Evolutionary conservation across 2,113 vertebrate species (phyloP).

Genomic region (Malurus elegans): DNA sequence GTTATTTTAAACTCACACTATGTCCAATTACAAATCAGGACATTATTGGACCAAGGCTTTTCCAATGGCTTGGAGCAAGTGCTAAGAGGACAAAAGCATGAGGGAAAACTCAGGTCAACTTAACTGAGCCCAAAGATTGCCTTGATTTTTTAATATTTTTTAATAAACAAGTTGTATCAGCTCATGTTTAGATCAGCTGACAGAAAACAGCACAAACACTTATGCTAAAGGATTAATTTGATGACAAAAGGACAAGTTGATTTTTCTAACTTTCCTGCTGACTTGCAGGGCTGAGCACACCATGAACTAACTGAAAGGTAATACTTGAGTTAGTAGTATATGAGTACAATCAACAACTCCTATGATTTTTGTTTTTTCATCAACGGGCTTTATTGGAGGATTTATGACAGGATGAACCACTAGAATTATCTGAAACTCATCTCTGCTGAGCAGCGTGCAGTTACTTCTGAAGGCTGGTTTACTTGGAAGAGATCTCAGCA

Average conservation of each 20-base stretch:
- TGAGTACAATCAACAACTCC: background rate
- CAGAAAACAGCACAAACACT: background rate
- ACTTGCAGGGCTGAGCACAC: background rate
- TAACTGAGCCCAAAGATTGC: background rate
- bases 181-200: background rate
- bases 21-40: no score
- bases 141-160: background rate
- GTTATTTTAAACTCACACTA: no score
- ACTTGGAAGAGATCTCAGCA: accelerated
- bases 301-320: background rate
- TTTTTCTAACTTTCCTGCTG: background rate
- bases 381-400: background rate
- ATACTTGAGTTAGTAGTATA: background rate
- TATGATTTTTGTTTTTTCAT: background rate
- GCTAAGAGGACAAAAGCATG: background rate
- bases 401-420: background rate
- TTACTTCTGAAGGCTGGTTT: background rate
- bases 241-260: background rate
- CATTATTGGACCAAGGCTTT: background rate
- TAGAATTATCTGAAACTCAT: background rate
- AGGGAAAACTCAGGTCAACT: background rate
- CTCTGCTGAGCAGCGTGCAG: background rate
- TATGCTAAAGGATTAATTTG: background rate
- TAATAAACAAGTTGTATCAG: background rate
- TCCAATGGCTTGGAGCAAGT: background rate